A percentile compares a stretch with the other conserved stretches of the same genome.
These are phyloP conservation scores for Clistopyga incitator DNA, from an alignment of 2,888 invertebrate genomes.

Conservation along the genomic window DNA sequence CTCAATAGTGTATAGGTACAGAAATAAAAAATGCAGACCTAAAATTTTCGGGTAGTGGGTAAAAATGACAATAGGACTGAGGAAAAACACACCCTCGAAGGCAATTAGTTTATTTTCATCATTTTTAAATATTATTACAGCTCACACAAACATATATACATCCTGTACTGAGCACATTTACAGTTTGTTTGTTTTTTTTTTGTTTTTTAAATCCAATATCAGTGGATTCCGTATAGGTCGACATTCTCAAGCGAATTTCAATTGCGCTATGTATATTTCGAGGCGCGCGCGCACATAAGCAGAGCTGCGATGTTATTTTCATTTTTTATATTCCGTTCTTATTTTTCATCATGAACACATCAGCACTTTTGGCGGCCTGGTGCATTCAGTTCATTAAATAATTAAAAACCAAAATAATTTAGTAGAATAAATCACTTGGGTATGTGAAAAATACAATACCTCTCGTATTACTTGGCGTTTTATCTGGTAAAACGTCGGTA, in stretches of 20 bases:
- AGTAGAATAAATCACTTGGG: slow-evolving; percentile 79
- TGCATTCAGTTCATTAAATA: slow-evolving; percentile 71
- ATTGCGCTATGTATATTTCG: slow-evolving; percentile 52
- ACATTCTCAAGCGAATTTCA: slow-evolving; percentile 59
- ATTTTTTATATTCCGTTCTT: slow-evolving; percentile 46
- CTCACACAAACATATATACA: slow-evolving; percentile 81
- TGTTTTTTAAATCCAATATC: slow-evolving; percentile 59
- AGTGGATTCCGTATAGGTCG: slow-evolving; percentile 44
- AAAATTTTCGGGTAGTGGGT: not conserved
- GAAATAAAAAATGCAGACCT: not conserved
- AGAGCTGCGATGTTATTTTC: slow-evolving; percentile 60
- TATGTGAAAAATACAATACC: slow-evolving; percentile 72
- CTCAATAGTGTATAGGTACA: not conserved
- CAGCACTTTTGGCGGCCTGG: slow-evolving; percentile 55
- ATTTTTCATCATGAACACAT: slow-evolving; percentile 62
- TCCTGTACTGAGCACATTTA: slow-evolving; percentile 79
- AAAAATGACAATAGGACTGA: not conserved
- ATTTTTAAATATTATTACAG: slow-evolving; percentile 78
- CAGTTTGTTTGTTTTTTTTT: slow-evolving; percentile 73
- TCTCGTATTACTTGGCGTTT: slow-evolving; percentile 77
- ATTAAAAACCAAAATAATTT: slow-evolving; percentile 77
- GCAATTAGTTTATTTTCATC: slow-evolving; percentile 80
- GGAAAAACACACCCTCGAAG: slow-evolving; percentile 72
- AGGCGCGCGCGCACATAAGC: slow-evolving; percentile 61
- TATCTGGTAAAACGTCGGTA: slow-evolving; percentile 75